Evolutionary conservation across 1,140 invertebrate species (phyloP).

Genomic region (Procambarus virginalis): DNA sequence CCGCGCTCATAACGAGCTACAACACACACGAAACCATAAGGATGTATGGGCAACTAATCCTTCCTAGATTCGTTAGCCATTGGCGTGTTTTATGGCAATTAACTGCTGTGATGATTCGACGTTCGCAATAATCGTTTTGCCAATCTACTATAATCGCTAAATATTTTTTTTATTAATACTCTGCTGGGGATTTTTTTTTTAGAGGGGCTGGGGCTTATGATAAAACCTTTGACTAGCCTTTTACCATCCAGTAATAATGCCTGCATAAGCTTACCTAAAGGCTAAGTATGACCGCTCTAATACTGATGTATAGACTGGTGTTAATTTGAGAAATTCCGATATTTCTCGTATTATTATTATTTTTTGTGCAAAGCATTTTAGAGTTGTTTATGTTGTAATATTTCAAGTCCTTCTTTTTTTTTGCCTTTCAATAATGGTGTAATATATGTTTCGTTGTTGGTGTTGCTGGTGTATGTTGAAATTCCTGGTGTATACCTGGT

Average conservation of each 20-base stretch:
- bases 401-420: no score
- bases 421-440: no score
- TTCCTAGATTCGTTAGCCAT: background rate
- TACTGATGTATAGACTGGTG: no score
- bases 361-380: no score
- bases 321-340: no score
- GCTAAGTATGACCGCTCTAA: background rate
- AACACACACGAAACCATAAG: no score
- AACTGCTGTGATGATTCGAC: background rate
- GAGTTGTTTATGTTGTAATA: no score
- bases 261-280: background rate
- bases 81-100: background rate
- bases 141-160: background rate
- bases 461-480: no score
- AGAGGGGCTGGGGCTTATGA: background rate
- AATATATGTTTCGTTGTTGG: no score
- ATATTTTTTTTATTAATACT: background rate
- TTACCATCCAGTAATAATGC: background rate
- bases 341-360: no score
- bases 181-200: background rate
- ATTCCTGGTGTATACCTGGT: no score
- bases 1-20: no score
- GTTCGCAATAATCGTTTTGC: background rate
- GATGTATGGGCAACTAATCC: background rate
- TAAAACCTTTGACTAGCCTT: background rate